Evolutionary conservation across 2,113 vertebrate species (phyloP).

Genomic region (Dolichotis patagonum): DNA sequence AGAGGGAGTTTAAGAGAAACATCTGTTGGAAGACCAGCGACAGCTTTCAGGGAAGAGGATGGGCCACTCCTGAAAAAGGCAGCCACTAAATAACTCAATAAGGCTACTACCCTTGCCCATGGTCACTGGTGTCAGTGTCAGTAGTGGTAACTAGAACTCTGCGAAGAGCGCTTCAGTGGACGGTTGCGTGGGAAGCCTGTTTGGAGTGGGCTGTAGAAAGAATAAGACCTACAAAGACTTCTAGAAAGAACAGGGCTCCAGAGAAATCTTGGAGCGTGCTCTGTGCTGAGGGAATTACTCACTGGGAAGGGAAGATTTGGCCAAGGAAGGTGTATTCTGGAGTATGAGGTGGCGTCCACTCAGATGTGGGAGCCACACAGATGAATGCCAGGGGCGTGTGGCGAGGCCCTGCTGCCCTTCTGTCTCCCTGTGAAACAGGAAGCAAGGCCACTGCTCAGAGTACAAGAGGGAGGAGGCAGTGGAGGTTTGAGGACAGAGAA

Average conservation of each 20-base stretch:
- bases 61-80: fast-evolving
- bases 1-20: neutral
- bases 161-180: neutral
- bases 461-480: neutral
- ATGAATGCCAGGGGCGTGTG: fast-evolving
- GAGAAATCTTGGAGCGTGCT: neutral
- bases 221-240: neutral
- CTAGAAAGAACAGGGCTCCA: neutral
- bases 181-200: neutral
- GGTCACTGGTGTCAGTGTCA: neutral
- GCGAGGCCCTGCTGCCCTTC: neutral
- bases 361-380: neutral
- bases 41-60: neutral
- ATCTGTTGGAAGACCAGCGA: neutral
- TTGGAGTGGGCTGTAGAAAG: neutral
- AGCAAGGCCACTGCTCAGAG: neutral
- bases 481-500: neutral
- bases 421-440: neutral
- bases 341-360: neutral
- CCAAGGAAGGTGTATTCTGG: neutral
- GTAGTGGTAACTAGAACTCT: neutral
- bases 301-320: too few species aligned
- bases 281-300: neutral
- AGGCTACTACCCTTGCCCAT: neutral
- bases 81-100: neutral